phyloP scores from a whole-genome alignment of 2,113 vertebrate species.

The Dicerorhinus sumatrensis region DNA sequence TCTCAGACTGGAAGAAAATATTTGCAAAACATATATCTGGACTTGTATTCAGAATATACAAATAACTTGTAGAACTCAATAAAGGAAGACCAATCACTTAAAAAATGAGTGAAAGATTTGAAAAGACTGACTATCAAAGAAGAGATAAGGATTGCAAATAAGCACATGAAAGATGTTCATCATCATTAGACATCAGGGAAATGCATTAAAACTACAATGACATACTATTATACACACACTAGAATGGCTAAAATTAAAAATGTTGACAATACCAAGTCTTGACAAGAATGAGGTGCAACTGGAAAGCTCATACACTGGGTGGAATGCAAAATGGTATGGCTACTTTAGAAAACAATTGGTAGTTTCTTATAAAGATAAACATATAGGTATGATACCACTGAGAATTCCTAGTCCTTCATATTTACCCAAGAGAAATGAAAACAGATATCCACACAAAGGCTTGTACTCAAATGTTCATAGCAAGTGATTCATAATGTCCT shows the following conservation, averaged over 20 bases:
- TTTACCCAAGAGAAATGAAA: not conserved
- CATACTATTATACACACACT: not conserved
- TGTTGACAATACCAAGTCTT: not conserved
- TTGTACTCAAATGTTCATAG: not conserved
- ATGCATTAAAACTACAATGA: not conserved
- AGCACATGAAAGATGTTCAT: not conserved
- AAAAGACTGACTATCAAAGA: not conserved
- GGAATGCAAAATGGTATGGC: not conserved
- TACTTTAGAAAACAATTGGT: not conserved
- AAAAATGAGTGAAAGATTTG: not conserved
- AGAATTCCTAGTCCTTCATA: not conserved
- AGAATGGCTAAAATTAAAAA: not conserved
- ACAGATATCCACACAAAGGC: not conserved
- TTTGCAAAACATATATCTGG: not conserved
- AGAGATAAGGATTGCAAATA: not conserved
- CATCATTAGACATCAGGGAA: not conserved
- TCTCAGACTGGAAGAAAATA: not conserved
- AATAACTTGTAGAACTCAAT: not conserved
- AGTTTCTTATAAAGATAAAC: no score
- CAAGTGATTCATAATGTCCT: not conserved
- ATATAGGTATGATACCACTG: not conserved
- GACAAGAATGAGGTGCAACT: not conserved
- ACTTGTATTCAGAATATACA: not conserved
- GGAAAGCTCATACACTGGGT: not conserved
- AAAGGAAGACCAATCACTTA: not conserved